Conservation (phyloP, 2,113 vertebrate genomes). For the Brienomyrus longianalis region DNA sequence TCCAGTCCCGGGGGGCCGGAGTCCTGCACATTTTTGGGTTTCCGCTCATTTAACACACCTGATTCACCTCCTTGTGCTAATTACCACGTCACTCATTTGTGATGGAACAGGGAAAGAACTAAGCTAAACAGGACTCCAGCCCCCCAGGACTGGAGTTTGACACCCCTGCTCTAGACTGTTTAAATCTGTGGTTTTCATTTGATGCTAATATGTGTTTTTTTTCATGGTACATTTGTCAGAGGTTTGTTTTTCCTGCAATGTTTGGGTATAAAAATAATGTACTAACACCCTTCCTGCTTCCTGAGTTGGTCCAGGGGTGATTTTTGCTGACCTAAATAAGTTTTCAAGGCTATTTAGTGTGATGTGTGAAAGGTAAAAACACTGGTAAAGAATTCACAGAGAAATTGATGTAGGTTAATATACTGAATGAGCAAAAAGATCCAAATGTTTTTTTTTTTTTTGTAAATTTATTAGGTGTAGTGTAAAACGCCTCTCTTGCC, state of each 20-base stretch:
- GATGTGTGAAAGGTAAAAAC: background rate
- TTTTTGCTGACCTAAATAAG: background rate
- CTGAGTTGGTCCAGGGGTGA: background rate
- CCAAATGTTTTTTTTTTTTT: background rate
- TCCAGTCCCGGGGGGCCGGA: no score
- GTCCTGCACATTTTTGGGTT: no score
- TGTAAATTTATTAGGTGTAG: background rate
- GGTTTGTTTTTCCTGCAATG: background rate
- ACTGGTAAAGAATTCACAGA: background rate
- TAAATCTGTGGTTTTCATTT: slow-evolving; percentile 2
- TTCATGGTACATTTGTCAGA: background rate
- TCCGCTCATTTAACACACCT: no score
- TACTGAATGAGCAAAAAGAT: background rate
- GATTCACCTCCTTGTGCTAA: no score
- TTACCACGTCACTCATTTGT: no score
- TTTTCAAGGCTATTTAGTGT: background rate
- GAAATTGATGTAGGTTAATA: background rate
- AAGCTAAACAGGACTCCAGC: no score
- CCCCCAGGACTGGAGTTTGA: no score
- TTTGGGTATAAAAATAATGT: background rate
- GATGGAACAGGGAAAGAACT: no score
- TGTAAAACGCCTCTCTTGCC: background rate
- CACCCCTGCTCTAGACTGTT: background rate
- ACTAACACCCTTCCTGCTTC: background rate
- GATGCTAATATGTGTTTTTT: background rate